Conservation (phyloP, 2,888 invertebrate genomes). For the Hoplodrina blanda region DNA sequence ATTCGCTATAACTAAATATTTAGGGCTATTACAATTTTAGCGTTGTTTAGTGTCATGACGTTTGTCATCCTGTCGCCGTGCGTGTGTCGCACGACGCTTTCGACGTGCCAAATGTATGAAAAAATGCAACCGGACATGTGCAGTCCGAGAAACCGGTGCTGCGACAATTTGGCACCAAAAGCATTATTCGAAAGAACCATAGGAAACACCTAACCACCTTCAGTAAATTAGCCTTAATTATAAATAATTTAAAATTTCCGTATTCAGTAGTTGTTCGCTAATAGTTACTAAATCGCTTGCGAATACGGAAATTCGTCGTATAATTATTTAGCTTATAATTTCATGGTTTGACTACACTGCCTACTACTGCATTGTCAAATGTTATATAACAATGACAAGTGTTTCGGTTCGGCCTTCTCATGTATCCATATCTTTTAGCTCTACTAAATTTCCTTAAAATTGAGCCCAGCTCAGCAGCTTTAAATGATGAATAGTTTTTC, state of each 20-base stretch:
- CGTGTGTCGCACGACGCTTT: too few species aligned
- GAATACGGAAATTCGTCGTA: neutral
- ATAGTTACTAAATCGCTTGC: neutral
- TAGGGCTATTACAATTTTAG: too few species aligned
- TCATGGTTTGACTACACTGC: neutral
- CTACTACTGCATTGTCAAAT: neutral
- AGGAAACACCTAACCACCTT: neutral
- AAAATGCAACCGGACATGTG: too few species aligned
- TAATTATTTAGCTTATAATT: neutral
- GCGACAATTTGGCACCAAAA: too few species aligned
- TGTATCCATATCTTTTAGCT: too few species aligned
- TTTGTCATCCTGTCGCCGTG: too few species aligned
- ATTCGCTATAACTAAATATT: constrained; percentile 5
- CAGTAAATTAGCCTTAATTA: too few species aligned
- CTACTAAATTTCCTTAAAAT: too few species aligned
- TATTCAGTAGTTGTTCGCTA: neutral
- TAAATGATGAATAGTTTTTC: neutral
- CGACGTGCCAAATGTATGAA: too few species aligned
- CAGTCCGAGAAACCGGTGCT: too few species aligned
- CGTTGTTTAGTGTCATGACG: too few species aligned
- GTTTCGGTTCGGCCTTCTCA: neutral
- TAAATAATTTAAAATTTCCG: neutral
- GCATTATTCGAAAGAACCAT: too few species aligned
- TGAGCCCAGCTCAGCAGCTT: neutral
- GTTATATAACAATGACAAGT: neutral